Conservation (phyloP, 2,888 invertebrate species). For the Drosophila prolongata region DNA sequence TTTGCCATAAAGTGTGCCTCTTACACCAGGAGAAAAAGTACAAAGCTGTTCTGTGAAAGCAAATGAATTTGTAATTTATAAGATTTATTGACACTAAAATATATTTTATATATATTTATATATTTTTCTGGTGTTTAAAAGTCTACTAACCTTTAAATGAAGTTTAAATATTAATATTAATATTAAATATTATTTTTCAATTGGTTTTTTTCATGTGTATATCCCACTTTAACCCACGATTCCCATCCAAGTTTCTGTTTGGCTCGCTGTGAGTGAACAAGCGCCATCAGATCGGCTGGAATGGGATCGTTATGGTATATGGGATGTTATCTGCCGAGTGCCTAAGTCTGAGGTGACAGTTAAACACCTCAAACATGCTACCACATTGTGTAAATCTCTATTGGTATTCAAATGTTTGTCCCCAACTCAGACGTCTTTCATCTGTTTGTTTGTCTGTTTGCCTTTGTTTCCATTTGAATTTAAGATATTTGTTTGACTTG, state of each 20-base stretch:
- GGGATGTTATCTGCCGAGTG: slow-evolving; percentile 41
- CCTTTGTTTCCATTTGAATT: slow-evolving; percentile 73
- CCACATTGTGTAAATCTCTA: slow-evolving; percentile 64
- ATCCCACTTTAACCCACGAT: not conserved
- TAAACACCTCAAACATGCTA: slow-evolving; percentile 79
- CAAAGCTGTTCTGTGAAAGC: not conserved
- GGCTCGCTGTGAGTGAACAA: not conserved
- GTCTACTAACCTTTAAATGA: too few relatives aligned
- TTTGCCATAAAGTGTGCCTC: slow-evolving; percentile 16
- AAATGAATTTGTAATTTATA: not conserved
- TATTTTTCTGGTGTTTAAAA: too few relatives aligned
- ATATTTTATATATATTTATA: too few relatives aligned
- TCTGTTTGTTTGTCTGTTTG: slow-evolving; percentile 55
- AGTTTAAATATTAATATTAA: too few relatives aligned
- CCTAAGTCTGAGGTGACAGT: slow-evolving; percentile 80
- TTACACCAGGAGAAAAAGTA: not conserved
- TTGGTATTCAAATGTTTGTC: slow-evolving; percentile 39
- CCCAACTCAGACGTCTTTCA: slow-evolving; percentile 23
- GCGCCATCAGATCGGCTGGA: slow-evolving; percentile 18
- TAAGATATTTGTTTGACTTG: slow-evolving; percentile 59
- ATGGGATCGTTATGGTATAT: slow-evolving; percentile 13
- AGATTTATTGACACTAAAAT: too few relatives aligned
- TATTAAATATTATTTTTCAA: too few relatives aligned
- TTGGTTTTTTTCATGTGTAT: not conserved
- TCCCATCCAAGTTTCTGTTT: slow-evolving; percentile 2